These are phyloP conservation scores for Drosophila insularis DNA, from an alignment of 1,140 invertebrate species.

Conservation along the genomic window DNA sequence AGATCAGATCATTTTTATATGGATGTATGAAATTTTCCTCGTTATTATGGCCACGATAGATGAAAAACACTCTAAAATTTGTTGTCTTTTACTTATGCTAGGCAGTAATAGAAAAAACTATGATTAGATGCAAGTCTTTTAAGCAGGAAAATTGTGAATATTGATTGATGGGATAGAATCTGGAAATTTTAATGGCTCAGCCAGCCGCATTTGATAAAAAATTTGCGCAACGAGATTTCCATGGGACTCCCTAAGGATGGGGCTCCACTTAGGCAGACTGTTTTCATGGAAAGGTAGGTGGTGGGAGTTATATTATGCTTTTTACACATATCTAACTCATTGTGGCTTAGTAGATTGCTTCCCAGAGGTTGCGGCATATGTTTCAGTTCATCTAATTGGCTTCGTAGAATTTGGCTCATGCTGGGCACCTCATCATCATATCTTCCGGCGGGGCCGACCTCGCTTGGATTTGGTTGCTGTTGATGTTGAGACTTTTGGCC, in stretches of 20 bases:
- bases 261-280: slow-evolving; percentile 82
- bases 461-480: slow-evolving; percentile 38
- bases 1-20: slow-evolving; percentile 22
- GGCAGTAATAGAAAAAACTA: slow-evolving; percentile 39
- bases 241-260: slow-evolving; percentile 69
- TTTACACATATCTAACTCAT: slow-evolving; percentile 83
- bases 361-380: slow-evolving; percentile 67
- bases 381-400: slow-evolving; percentile 73
- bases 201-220: slow-evolving; percentile 82
- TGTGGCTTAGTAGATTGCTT: slow-evolving; percentile 79
- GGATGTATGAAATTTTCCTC: neutral
- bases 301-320: slow-evolving; percentile 84
- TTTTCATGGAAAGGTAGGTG: slow-evolving; percentile 85
- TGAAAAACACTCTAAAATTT: slow-evolving; percentile 49
- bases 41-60: slow-evolving; percentile 55
- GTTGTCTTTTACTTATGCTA: slow-evolving; percentile 55
- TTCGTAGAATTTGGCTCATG: slow-evolving; percentile 70
- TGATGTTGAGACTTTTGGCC: slow-evolving; percentile 63
- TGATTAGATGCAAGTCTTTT: slow-evolving; percentile 62
- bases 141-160: slow-evolving; percentile 39
- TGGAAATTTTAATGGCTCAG: slow-evolving; percentile 63
- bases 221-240: slow-evolving; percentile 77
- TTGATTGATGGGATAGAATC: slow-evolving; percentile 1
- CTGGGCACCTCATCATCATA: slow-evolving; percentile 29
- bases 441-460: slow-evolving; percentile 33